Base-by-base conservation (phyloP, 2,113 vertebrate genomes). In the Crotalus tigris region DNA sequence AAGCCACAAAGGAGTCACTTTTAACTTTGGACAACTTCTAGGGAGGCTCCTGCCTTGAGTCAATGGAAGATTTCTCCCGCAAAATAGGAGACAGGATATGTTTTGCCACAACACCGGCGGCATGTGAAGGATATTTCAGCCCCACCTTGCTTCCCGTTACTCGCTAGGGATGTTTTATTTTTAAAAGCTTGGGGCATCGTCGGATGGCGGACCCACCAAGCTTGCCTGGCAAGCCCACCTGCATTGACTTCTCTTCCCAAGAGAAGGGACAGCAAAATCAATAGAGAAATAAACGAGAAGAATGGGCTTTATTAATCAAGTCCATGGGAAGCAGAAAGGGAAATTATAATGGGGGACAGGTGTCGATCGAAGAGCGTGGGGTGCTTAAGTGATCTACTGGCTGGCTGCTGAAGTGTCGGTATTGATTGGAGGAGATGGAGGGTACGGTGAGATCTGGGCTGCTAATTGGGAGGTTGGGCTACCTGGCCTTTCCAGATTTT, bases 241-340 rank as follows among this genome's bases (percentile, higher is more conserved):
- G 81, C 92, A 96, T 96, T 90, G 96, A 97, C 0, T 90, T 95
- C 94, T 91, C 87, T 93, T 89, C 90, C 93, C 44, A 90, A 8
- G 59, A 93, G 91, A 6, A 90, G 94, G 93, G 96, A 87, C 23
- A 46, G 93, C 0, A 53, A 86, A 91, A 95, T 97, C 97, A 0
- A 96, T 96, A 92, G 89, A 91, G 94, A 92, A 95, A 96, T 96
- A 92, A 95, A 94, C 94, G 90, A 95, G 95, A 93, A 10, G 95
- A 90, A 93, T 11, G 33, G 96, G 95, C 95, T 96, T 93, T 95
- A 94, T 96, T 96, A 96, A 96, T 96, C 94, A 95, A 96, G 87
- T 55, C 55, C 91, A 4, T 0, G 54, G 39, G 15, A 92, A 88
- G 93, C 94, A 92, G 95, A 95, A 11, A 94, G 95, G 86, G 92